Evolutionary conservation across 1,140 invertebrate species (phyloP).

Genomic region (Cydia splendana): DNA sequence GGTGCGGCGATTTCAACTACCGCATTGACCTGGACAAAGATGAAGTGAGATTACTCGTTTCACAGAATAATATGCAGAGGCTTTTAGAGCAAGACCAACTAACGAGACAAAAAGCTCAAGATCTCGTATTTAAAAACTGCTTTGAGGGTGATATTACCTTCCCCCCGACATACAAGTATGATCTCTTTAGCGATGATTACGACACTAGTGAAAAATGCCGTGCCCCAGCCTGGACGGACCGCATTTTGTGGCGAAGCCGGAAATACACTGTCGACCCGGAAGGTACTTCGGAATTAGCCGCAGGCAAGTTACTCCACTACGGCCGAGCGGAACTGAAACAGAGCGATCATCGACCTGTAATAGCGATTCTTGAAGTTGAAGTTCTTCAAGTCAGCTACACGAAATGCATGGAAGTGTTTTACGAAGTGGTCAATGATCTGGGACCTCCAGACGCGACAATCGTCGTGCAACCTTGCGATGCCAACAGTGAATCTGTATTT

Average conservation of each 20-base stretch:
- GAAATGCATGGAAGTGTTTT: slow-evolving; percentile 87
- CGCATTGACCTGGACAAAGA: slow-evolving; percentile 97
- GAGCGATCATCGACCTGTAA: slow-evolving; percentile 98
- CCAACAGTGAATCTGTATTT: slow-evolving; percentile 77
- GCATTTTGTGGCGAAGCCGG: slow-evolving; percentile 93
- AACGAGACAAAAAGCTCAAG: slow-evolving; percentile 87
- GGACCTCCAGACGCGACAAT: slow-evolving; percentile 98
- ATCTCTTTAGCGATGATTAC: slow-evolving; percentile 99
- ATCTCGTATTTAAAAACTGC: slow-evolving; percentile 97
- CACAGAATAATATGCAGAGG: slow-evolving; percentile 87
- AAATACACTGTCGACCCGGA: slow-evolving; percentile 86
- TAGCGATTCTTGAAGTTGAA: slow-evolving; percentile 94
- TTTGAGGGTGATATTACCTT: slow-evolving; percentile 96
- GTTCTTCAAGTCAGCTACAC: slow-evolving; percentile 88
- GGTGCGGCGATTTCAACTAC: slow-evolving; percentile 99
- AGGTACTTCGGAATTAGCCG: slow-evolving; percentile 83
- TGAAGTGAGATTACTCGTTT: slow-evolving; percentile 93
- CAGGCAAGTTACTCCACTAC: slow-evolving; percentile 93
- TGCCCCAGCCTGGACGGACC: slow-evolving; percentile 98
- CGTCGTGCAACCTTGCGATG: slow-evolving; percentile 84
- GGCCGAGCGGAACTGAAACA: slow-evolving; percentile 97
- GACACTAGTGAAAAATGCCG: slow-evolving; percentile 99
- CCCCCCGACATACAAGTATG: slow-evolving; percentile 99
- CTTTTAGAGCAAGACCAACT: slow-evolving; percentile 96
- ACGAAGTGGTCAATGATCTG: slow-evolving; percentile 90